phyloP scores from a whole-genome alignment of 1,140 invertebrate species.

The Drosophila ananassae region DNA sequence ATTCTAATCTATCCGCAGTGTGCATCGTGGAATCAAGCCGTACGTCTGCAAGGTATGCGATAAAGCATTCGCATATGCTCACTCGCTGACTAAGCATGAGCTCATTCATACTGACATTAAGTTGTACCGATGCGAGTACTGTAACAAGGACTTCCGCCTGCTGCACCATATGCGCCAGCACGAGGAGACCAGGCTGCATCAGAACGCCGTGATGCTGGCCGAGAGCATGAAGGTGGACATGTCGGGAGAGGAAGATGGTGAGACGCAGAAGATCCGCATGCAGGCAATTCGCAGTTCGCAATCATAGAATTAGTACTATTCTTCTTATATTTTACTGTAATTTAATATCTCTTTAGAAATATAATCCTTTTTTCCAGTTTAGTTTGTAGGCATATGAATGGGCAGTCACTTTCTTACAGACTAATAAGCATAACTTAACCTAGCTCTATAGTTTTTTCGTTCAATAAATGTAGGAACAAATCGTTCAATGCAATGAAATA shows the following conservation, averaged over 20 bases:
- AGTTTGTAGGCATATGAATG: neutral
- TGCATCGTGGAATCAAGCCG: slow-evolving; percentile 76
- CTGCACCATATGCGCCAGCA: slow-evolving; percentile 81
- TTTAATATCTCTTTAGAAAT: neutral
- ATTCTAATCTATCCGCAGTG: slow-evolving; percentile 33
- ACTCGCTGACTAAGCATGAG: slow-evolving; percentile 76
- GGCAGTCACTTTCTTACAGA: neutral
- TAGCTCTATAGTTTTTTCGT: neutral
- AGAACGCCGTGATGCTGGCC: slow-evolving; percentile 70
- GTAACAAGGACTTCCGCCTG: slow-evolving; percentile 77
- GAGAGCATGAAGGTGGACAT: slow-evolving; percentile 60
- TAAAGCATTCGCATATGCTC: slow-evolving; percentile 76
- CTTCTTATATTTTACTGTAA: neutral
- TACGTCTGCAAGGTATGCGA: slow-evolving; percentile 77
- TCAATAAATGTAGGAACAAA: neutral
- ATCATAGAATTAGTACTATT: neutral
- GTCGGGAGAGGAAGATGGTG: slow-evolving; percentile 31
- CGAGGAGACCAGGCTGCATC: slow-evolving; percentile 73
- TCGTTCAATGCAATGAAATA: neutral
- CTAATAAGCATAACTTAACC: neutral
- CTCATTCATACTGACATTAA: slow-evolving; percentile 78
- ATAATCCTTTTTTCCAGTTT: slow-evolving; percentile 1
- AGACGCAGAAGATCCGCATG: slow-evolving; percentile 12
- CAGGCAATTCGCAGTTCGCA: neutral
- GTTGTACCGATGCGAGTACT: slow-evolving; percentile 74